Percentiles rank a stretch among this genome's conserved stretches.
Evolutionary conservation across 2,797 vertebrate genomes (phyloP).

Genomic region (Tadarida brasiliensis): DNA sequence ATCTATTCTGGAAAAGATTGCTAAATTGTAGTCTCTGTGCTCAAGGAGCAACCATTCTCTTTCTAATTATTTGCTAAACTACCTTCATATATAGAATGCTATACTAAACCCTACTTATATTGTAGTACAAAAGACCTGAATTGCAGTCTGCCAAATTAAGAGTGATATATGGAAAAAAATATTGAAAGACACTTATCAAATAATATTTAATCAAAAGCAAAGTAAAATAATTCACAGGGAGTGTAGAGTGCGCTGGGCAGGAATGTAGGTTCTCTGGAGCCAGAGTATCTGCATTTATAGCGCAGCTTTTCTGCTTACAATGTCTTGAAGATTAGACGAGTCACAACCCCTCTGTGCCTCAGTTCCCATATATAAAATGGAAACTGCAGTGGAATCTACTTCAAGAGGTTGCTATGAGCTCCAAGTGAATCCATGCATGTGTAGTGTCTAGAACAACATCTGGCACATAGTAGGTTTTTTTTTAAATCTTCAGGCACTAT

Average conservation of each 20-base stretch:
- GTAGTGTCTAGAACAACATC: not conserved
- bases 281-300: not conserved
- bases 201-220: constrained; percentile 1
- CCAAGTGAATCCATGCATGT: not conserved
- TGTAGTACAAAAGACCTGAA: not conserved
- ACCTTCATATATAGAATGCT: not conserved
- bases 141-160: not conserved
- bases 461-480: not conserved
- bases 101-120: not conserved
- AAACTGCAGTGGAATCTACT: not conserved
- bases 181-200: not conserved
- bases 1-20: not conserved
- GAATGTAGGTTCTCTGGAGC: not conserved
- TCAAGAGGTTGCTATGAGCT: not conserved
- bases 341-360: not conserved
- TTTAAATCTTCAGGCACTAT: not conserved
- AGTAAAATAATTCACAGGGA: not conserved
- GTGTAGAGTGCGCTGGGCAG: not conserved
- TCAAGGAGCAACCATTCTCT: not conserved
- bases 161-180: not conserved
- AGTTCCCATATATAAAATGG: not conserved
- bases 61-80: not conserved
- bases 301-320: not conserved
- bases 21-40: not conserved
- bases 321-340: not conserved